phyloP scores from a whole-genome alignment of 2,888 invertebrate species.

The Plebejus anna region DNA sequence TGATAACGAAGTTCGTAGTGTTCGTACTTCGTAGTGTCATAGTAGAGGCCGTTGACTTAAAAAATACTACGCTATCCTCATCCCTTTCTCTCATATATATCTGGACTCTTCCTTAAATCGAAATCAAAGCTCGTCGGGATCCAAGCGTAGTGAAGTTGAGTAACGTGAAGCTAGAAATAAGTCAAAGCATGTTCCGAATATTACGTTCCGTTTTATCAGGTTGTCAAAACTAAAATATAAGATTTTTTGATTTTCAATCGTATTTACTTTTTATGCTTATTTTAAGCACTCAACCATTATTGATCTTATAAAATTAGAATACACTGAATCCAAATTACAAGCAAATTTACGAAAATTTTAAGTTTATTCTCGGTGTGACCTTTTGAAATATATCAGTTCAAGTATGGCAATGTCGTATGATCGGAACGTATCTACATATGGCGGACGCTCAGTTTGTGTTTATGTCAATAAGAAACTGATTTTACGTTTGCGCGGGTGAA shows the following conservation, averaged over 20 bases:
- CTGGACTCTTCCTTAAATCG: constrained; percentile 77
- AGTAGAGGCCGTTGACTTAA: constrained; percentile 72
- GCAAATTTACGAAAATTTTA: not conserved
- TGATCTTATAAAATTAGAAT: not conserved
- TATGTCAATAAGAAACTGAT: constrained; percentile 79
- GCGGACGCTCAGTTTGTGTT: constrained; percentile 79
- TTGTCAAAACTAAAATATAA: constrained; percentile 29
- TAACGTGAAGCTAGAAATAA: constrained; percentile 56
- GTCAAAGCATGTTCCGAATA: constrained; percentile 56
- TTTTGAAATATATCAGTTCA: not conserved
- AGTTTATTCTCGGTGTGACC: not conserved
- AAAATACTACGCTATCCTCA: constrained; percentile 55
- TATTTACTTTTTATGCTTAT: not conserved
- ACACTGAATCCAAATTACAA: not conserved
- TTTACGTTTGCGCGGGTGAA: constrained; percentile 77
- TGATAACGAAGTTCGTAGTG: constrained; percentile 60
- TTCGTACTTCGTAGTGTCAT: constrained; percentile 43
- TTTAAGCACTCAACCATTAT: not conserved
- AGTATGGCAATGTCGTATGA: constrained; percentile 46
- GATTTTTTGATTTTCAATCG: constrained; percentile 32
- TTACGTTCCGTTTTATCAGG: constrained; percentile 29
- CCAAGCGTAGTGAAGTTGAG: constrained; percentile 65
- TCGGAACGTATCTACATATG: constrained; percentile 76
- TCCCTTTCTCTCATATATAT: constrained; percentile 59
- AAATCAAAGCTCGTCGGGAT: constrained; percentile 79